phyloP scores from a whole-genome alignment of 1,140 invertebrate species.

The Dreissena rostriformis region DNA sequence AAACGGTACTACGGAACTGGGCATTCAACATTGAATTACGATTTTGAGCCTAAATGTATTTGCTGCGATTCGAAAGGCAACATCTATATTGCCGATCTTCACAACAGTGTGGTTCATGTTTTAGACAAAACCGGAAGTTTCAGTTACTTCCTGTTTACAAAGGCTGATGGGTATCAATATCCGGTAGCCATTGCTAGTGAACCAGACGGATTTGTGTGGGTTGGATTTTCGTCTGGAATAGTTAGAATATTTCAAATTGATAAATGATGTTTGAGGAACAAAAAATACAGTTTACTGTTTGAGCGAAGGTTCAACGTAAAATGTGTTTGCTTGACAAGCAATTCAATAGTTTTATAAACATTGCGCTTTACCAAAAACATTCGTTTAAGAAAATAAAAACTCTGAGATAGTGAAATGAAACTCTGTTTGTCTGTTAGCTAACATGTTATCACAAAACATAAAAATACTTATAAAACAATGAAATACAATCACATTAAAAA shows the following conservation, averaged over 20 bases:
- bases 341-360: too few relatives aligned
- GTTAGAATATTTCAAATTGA: background rate
- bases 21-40: background rate
- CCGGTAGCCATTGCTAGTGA: constrained; percentile 30
- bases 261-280: background rate
- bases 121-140: constrained; percentile 40
- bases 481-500: background rate
- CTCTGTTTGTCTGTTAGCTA: too few relatives aligned
- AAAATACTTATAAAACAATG: background rate
- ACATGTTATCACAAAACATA: background rate
- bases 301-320: background rate
- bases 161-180: constrained; percentile 32
- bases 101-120: constrained; percentile 45
- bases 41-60: constrained; percentile 41
- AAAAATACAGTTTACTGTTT: background rate
- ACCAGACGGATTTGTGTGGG: constrained; percentile 36
- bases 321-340: background rate
- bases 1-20: constrained; percentile 38
- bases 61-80: constrained; percentile 38
- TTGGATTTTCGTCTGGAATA: constrained; percentile 24
- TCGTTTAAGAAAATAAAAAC: too few relatives aligned
- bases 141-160: constrained; percentile 45
- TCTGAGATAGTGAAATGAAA: too few relatives aligned
- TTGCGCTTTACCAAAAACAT: background rate
- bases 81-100: constrained; percentile 36